Evolutionary conservation across 2,113 vertebrate species (phyloP).

Genomic region (Cacatua alba): DNA sequence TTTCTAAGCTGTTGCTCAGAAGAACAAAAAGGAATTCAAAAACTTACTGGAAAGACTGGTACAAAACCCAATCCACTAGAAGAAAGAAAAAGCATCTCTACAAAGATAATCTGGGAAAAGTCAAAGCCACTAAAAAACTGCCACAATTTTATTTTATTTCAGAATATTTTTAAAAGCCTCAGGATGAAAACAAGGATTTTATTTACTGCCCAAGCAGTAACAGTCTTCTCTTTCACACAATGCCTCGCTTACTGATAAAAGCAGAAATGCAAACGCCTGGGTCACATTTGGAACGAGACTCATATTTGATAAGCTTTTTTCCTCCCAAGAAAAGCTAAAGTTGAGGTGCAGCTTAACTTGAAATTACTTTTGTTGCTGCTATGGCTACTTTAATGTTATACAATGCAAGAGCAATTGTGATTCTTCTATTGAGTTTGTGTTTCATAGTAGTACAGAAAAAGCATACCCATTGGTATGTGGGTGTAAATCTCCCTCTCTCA

Average conservation of each 20-base stretch:
- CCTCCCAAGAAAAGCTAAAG: background rate
- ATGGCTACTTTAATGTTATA: background rate
- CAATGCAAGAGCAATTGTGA: background rate
- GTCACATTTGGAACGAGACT: background rate
- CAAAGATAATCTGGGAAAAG: background rate
- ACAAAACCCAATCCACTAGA: background rate
- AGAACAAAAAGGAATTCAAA: background rate
- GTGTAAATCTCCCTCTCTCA: slow-evolving; percentile 15
- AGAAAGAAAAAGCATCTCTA: background rate
- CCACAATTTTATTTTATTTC: background rate
- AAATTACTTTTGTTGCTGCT: background rate
- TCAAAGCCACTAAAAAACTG: background rate
- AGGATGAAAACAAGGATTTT: background rate
- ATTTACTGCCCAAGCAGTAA: background rate
- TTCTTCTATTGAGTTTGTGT: background rate
- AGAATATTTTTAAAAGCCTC: background rate
- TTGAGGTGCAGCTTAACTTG: background rate
- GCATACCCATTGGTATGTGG: background rate
- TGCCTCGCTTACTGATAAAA: background rate
- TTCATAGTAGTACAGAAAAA: slow-evolving; percentile 24
- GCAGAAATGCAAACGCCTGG: background rate
- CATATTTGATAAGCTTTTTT: background rate
- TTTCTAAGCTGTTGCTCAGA: background rate
- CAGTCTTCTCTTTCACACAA: background rate
- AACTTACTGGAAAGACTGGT: background rate